phyloP scores from a whole-genome alignment of 2,888 invertebrate species.

The Ephialtes manifestator region DNA sequence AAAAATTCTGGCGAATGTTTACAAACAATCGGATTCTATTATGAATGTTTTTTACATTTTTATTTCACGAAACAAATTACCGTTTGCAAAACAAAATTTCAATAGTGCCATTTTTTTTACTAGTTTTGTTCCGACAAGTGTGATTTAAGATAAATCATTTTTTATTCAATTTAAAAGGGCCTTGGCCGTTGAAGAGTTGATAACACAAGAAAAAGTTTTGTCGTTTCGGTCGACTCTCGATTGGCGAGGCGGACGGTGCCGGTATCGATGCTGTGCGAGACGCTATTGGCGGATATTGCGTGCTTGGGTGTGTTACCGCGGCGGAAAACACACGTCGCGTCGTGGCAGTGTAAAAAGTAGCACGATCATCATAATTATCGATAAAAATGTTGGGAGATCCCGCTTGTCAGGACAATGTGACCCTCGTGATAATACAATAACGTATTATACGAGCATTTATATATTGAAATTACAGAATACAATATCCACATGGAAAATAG shows the following conservation, averaged over 20 bases:
- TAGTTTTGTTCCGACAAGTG: too few relatives aligned
- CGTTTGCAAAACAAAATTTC: too few relatives aligned
- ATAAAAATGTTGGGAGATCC: conserved; percentile 50
- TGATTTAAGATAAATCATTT: too few relatives aligned
- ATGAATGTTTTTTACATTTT: too few relatives aligned
- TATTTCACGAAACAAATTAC: too few relatives aligned
- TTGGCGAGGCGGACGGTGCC: background rate
- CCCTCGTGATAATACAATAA: background rate
- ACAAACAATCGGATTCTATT: too few relatives aligned
- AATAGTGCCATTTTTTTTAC: too few relatives aligned
- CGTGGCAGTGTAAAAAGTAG: conserved; percentile 44
- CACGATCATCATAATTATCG: conserved; percentile 61
- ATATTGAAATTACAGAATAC: background rate
- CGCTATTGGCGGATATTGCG: background rate
- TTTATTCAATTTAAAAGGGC: too few relatives aligned
- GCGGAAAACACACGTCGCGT: conserved; percentile 16
- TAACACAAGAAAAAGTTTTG: background rate
- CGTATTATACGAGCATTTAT: background rate
- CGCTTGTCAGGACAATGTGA: conserved; percentile 12
- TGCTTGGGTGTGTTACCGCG: conserved; percentile 30
- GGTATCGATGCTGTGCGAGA: background rate
- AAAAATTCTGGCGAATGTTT: too few relatives aligned
- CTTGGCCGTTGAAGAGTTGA: background rate
- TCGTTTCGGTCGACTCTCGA: conserved; percentile 1
- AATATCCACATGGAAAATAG: background rate